A percentile compares a stretch with the other conserved stretches of the same genome.
Conservation (phyloP, 2,113 vertebrate genomes). For the Puffinus mauretanicus region DNA sequence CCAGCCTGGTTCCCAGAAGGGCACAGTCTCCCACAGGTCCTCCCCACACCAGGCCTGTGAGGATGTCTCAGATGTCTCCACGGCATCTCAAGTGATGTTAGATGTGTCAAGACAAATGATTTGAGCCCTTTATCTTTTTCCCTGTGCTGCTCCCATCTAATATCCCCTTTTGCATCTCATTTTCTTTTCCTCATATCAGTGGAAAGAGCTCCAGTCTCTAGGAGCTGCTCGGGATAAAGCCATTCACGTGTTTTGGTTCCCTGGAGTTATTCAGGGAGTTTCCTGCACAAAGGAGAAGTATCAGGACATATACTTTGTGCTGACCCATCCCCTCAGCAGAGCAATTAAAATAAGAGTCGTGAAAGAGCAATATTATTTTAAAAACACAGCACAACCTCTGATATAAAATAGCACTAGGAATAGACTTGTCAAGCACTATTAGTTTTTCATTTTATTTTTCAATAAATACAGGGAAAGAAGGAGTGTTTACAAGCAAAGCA, state of each 20-base stretch:
- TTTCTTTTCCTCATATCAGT: background rate
- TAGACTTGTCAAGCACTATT: background rate
- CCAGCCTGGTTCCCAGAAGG: background rate
- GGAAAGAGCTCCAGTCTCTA: background rate
- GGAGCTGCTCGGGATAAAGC: background rate
- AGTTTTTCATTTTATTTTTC: constrained; percentile 12
- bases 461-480: background rate
- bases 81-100: background rate
- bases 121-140: background rate
- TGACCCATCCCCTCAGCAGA: background rate
- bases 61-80: background rate
- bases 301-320: background rate
- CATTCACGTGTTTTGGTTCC: rapidly evolving
- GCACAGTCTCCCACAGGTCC: background rate
- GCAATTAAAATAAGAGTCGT: background rate
- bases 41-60: background rate
- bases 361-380: background rate
- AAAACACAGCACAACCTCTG: background rate
- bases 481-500: constrained; percentile 22
- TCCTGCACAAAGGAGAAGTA: background rate
- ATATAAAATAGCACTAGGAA: background rate
- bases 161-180: background rate
- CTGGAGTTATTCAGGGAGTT: background rate
- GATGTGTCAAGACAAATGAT: background rate
- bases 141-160: background rate